Evolutionary conservation across 1,140 invertebrate genomes (phyloP).

Genomic region (Berghia stephanieae): DNA sequence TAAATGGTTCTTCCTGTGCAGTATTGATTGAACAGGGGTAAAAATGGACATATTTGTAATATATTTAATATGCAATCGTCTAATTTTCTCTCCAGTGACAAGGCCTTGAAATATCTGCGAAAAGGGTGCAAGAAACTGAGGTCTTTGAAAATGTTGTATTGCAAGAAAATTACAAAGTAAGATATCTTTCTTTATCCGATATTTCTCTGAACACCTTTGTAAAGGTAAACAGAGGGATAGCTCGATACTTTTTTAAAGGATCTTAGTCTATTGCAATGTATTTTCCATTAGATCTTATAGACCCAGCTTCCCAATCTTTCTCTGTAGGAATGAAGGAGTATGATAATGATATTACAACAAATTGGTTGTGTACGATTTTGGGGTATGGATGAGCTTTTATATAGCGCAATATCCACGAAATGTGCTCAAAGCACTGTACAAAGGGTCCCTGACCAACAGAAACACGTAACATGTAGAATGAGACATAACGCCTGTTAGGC

Average conservation of each 20-base stretch:
- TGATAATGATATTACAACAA: no score
- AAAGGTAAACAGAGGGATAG: not conserved
- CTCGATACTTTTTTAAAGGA: not conserved
- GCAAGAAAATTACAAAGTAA: constrained; percentile 64
- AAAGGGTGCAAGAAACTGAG: constrained; percentile 65
- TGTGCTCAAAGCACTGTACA: no score
- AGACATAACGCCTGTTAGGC: no score
- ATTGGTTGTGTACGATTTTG: no score
- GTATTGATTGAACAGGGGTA: not conserved
- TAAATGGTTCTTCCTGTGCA: not conserved
- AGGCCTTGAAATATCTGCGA: constrained; percentile 64
- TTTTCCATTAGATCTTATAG: not conserved
- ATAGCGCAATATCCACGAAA: no score
- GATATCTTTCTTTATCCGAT: constrained; percentile 18
- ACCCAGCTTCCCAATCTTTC: not conserved
- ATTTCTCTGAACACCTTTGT: not conserved
- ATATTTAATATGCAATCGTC: not conserved
- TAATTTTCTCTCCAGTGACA: constrained; percentile 58
- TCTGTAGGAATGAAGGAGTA: no score
- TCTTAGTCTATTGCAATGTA: not conserved
- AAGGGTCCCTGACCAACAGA: no score
- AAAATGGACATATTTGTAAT: not conserved
- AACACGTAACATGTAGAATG: no score
- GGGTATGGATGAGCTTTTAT: no score
- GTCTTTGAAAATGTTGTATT: constrained; percentile 60